These are phyloP conservation scores for Propithecus perrieri DNA, from an alignment of 2,797 vertebrate species.

Conservation along the genomic window DNA sequence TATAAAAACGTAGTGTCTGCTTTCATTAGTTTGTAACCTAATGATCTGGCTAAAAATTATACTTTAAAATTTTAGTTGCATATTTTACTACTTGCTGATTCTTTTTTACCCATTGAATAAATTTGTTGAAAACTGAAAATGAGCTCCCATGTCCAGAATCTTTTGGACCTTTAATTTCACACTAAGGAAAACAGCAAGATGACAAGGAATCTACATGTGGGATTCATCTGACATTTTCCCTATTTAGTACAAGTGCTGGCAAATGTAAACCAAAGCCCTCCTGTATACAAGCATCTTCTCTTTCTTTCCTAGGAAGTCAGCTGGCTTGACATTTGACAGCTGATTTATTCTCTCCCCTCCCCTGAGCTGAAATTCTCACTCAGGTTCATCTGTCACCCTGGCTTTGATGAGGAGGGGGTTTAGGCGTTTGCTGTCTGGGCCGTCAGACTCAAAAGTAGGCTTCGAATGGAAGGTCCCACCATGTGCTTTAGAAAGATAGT, in stretches of 20 bases:
- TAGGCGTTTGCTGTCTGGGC: constrained; percentile 4
- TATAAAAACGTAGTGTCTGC: neutral
- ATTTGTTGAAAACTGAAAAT: constrained; percentile 31
- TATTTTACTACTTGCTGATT: neutral
- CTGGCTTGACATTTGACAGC: constrained; percentile 75
- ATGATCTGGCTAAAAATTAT: neutral
- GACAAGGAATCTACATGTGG: neutral
- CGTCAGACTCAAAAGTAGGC: constrained; percentile 20
- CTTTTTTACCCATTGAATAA: neutral
- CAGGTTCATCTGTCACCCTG: neutral
- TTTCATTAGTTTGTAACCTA: neutral
- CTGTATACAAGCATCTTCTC: constrained; percentile 54
- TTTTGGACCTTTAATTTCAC: constrained; percentile 28
- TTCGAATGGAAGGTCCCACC: neutral
- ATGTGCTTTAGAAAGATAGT: constrained; percentile 21
- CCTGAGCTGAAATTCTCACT: constrained; percentile 65
- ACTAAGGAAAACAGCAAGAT: neutral
- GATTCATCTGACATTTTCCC: constrained; percentile 55
- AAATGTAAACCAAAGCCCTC: constrained; percentile 65
- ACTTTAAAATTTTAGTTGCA: constrained; percentile 10
- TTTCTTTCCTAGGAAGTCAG: constrained; percentile 72
- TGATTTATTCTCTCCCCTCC: neutral
- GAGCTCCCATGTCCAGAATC: neutral
- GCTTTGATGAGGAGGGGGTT: constrained; percentile 49
- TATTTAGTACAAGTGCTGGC: constrained; percentile 4